phyloP scores from a whole-genome alignment of 2,113 vertebrate species.

The Chaetodon auriga region DNA sequence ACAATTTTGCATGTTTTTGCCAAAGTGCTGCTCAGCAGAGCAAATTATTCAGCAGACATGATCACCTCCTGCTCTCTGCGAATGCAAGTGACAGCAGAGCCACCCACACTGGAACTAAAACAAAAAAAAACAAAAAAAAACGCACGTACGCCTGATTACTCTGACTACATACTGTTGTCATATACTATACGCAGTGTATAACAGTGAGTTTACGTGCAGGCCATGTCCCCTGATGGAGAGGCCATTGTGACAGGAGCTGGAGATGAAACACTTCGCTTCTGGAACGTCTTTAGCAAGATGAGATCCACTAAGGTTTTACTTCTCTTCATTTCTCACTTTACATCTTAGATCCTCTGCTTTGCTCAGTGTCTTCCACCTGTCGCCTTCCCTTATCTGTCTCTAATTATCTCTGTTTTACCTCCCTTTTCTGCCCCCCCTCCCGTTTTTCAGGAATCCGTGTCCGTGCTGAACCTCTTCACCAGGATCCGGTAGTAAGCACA shows the following conservation, averaged over 20 bases:
- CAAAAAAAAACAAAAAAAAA: not conserved
- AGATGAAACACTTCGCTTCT: slow-evolving; percentile 96
- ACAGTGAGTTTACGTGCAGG: slow-evolving; percentile 78
- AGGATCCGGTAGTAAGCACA: slow-evolving; percentile 89
- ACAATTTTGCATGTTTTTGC: not conserved
- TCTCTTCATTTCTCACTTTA: not conserved
- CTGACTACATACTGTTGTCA: not conserved
- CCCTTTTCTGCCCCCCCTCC: not conserved
- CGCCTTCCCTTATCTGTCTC: not conserved
- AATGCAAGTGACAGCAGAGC: not conserved
- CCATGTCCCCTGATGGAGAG: slow-evolving; percentile 99
- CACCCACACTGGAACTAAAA: not conserved
- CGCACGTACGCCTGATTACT: not conserved
- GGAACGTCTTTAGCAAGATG: slow-evolving; percentile 99
- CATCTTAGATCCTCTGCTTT: not conserved
- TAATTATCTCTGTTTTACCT: not conserved
- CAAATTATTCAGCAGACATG: not conserved
- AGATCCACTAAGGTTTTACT: slow-evolving; percentile 93
- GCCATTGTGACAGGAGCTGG: slow-evolving; percentile 98
- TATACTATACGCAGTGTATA: slow-evolving; percentile 1
- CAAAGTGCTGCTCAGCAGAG: not conserved
- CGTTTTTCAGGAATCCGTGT: slow-evolving; percentile 89
- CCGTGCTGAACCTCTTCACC: slow-evolving; percentile 95
- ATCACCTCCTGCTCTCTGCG: not conserved
- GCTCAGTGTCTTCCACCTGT: not conserved